Conservation (phyloP, 1,140 invertebrate genomes). For the Pachyrhynchus sulphureomaculatus region DNA sequence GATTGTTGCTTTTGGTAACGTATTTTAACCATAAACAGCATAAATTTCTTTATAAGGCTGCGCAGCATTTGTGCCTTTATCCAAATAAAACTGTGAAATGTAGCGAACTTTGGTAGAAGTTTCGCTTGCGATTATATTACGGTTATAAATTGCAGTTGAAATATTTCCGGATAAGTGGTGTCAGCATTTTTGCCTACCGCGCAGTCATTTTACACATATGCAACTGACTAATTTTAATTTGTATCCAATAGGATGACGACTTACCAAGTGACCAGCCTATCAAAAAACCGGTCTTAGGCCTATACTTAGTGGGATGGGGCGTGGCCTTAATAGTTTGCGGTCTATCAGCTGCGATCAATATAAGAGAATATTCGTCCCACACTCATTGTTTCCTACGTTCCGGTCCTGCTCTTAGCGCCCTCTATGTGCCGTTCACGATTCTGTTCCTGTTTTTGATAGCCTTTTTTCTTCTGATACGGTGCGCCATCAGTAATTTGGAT, state of each 20-base stretch:
- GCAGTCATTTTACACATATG: no score
- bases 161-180: no score
- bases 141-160: no score
- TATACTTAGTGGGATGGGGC: conserved; percentile 91
- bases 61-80: no score
- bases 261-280: conserved; percentile 66
- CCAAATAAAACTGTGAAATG: no score
- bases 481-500: conserved; percentile 67
- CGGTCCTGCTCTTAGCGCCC: conserved; percentile 74
- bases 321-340: conserved; percentile 86
- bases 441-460: conserved; percentile 72
- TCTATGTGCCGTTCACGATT: conserved; percentile 76
- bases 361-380: conserved; percentile 81
- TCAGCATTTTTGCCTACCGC: no score
- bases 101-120: no score
- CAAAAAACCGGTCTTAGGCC: conserved; percentile 82
- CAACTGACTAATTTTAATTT: no score
- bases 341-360: conserved; percentile 85
- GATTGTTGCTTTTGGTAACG: no score
- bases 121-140: no score
- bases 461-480: conserved; percentile 75
- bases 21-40: no score
- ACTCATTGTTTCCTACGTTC: conserved; percentile 81
- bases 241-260: conserved; percentile 73
- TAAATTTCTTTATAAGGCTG: no score